Evolutionary conservation across 2,888 invertebrate species (phyloP), one percentile per base, ranked within the genome.

Genomic region (Acleris cristana): DNA sequence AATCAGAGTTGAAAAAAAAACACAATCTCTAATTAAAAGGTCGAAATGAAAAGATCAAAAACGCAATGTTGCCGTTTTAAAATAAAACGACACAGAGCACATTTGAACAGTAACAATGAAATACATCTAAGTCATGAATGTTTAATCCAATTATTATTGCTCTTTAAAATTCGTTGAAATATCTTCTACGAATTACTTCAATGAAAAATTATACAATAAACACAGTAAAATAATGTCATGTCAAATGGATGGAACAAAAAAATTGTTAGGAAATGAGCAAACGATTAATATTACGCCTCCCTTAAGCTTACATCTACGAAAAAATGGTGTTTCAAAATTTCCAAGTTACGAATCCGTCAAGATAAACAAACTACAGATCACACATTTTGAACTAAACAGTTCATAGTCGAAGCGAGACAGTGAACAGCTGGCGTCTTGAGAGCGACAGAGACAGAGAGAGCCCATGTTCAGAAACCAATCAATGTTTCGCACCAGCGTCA

Each of bases 381-480:
- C 61, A 70, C 75, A 77, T 80, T 79, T 73, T 73, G 74, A 83
- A 84, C 79, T 76, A 78, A 83, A 80, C 71, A 78, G 74, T 71
- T 69, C 73, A 81, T 73, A 84, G 83, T 82, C 82, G 80, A 84
- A 84, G 75, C 79, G 80, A 87, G 86, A 89, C 78, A 85, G 83
- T 81, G 76, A 82, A 81, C 82, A 83, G 82, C 80, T 68, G 72
- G 72, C 77, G 85, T 78, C 88, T 82, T 78, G 78, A 79, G 87
- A 87, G 87, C 83, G 88, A 90, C 81, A 89, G 86, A 85, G 87
- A 90, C 81, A 88, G 87, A 81, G 87, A 81, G 84, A 79, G 73
- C 79, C 69, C 79, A 76, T 78, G 80, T 73, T 74, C 74, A 72
- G 70, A 72, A 77, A 73, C 75, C 76, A 77, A 70, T 69, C 73